A percentile compares a stretch with the other conserved stretches of the same genome.
These are phyloP conservation scores for Ephialtes manifestator DNA, from an alignment of 2,888 invertebrate genomes.

Conservation along the genomic window DNA sequence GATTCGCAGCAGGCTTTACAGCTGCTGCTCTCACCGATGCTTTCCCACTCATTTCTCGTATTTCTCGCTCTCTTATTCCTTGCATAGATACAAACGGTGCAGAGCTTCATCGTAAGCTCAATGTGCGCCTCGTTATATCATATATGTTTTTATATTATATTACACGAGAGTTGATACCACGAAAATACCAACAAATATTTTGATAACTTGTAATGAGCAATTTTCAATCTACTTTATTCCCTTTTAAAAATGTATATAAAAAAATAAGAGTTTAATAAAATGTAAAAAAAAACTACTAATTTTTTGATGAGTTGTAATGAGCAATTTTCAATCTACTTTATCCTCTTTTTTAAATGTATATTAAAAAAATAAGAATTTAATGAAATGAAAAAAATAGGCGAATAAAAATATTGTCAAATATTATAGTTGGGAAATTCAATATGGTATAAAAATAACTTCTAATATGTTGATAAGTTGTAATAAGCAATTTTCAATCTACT, in stretches of 20 bases:
- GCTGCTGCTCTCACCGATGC: conserved; percentile 34
- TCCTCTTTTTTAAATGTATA: no score
- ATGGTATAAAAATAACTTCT: no score
- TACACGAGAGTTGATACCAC: not conserved
- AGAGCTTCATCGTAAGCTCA: conserved; percentile 39
- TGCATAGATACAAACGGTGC: not conserved
- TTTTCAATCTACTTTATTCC: not conserved
- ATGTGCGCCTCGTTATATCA: conserved; percentile 23
- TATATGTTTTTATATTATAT: conserved; percentile 23
- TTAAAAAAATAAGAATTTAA: no score
- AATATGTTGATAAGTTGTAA: no score
- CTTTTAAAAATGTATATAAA: no score
- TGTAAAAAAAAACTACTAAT: no score
- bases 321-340: no score
- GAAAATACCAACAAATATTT: not conserved
- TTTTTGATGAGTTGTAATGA: not conserved
- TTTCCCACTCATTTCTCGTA: conserved; percentile 50
- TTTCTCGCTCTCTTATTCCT: conserved; percentile 30
- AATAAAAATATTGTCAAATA: no score
- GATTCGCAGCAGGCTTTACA: conserved; percentile 58
- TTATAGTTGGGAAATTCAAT: no score
- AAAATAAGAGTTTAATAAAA: not conserved
- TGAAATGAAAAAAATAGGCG: no score
- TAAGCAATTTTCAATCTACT: no score
- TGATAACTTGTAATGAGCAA: not conserved